A percentile compares a stretch with the other conserved stretches of the same genome.
These are phyloP conservation scores for Chelonus formosanus DNA, from an alignment of 2,888 invertebrate species.

Conservation along the genomic window DNA sequence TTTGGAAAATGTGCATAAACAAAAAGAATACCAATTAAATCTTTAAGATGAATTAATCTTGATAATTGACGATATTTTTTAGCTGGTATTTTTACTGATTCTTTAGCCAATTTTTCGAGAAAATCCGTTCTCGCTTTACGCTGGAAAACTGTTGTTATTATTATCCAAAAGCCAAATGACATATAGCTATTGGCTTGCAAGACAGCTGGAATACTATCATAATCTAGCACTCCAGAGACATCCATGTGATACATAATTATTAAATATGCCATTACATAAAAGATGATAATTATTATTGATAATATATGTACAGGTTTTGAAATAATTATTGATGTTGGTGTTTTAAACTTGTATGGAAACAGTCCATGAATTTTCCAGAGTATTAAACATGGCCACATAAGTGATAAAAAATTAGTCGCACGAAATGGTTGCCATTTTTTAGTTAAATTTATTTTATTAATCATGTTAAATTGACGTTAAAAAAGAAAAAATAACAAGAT, in stretches of 20 bases:
- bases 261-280: conserved; percentile 2
- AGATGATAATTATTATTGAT: conserved; percentile 36
- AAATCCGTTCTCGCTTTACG: conserved; percentile 36
- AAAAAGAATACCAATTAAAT: conserved; percentile 43
- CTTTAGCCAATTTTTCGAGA: conserved; percentile 37
- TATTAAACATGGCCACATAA: conserved; percentile 46
- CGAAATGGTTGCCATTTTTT: conserved; percentile 41
- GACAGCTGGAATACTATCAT: conserved; percentile 40
- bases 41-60: conserved; percentile 43
- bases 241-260: conserved; percentile 41
- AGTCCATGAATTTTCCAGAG: conserved; percentile 44
- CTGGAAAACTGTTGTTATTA: conserved; percentile 36
- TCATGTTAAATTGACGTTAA: too few relatives aligned
- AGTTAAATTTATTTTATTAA: background rate
- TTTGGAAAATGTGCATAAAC: conserved; percentile 37
- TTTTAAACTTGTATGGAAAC: conserved; percentile 46
- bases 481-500: too few relatives aligned
- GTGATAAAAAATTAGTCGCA: conserved; percentile 43
- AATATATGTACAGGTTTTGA: conserved; percentile 38
- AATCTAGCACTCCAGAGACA: conserved; percentile 33
- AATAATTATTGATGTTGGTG: conserved; percentile 35
- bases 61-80: conserved; percentile 40
- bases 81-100: conserved; percentile 41
- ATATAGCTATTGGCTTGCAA: conserved; percentile 48
- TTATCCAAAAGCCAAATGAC: conserved; percentile 39